Evolutionary conservation across 1,140 invertebrate species (phyloP), one percentile per base, ranked within the genome.

Genomic region (Caenorhabditis tropicalis): DNA sequence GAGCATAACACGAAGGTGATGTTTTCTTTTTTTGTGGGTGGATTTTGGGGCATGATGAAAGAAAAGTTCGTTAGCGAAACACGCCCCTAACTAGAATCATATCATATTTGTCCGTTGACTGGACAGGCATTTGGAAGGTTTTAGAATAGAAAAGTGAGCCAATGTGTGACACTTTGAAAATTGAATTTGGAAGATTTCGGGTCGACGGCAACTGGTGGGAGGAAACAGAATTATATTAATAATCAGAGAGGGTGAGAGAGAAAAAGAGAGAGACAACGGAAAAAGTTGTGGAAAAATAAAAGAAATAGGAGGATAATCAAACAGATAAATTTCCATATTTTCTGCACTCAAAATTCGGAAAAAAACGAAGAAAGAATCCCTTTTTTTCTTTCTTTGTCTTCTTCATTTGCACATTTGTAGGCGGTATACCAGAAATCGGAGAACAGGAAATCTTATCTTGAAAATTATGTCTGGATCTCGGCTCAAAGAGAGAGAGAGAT

Each of bases 81-180:
- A 43, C 65, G n/a, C n/a, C 36, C 65, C 65, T 74, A 74, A 74
- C 65, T 74, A 74, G 65, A 74, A 74, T 74, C 36, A 74, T 74
- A 74, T 74, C 36, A 43, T n/a, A 65, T 65, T 33, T 21, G 10
- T 21, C 16, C 24, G 65, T 15, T 33, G 60, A n/a, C 5, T 36
- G 29, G 31, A 21, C 9, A 0, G 16, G 31, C 31, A 16, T 36
- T n/a, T 29, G 58, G n/a, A n/a, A n/a, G 39, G 39, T 43, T 43
- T 43, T 43, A 27, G 53, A n/a, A 51, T 19, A 51, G 48, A 51
- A 51, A 51, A n/a, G 19, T 19, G 48, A 56, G 58, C 16, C 21
- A 27, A 74, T 74, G 65, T 74, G 65, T 43, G 65, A 74, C 65
- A 74, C 65, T 74, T 74, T 74, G 33, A 24, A 39, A 74, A 74